phyloP scores from a whole-genome alignment of 1,140 invertebrate species.

The Carposina sasakii region DNA sequence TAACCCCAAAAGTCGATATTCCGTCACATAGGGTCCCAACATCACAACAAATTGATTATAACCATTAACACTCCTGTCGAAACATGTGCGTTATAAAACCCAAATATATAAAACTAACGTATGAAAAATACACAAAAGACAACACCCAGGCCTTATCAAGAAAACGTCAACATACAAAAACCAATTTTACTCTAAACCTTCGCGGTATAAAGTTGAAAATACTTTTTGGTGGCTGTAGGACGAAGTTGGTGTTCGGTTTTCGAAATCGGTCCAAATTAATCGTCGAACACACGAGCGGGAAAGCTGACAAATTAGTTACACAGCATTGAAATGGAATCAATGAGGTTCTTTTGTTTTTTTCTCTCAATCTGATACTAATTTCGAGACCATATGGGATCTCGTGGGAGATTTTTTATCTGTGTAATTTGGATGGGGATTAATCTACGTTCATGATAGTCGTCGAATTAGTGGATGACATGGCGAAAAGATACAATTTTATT shows the following conservation, averaged over 20 bases:
- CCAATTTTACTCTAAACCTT: neutral
- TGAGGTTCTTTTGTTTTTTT: constrained; percentile 15
- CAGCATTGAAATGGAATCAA: constrained; percentile 45
- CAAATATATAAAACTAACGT: constrained; percentile 31
- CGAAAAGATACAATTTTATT: too few species aligned
- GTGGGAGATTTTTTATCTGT: too few species aligned
- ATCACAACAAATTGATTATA: constrained; percentile 50
- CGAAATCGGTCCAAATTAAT: constrained; percentile 54
- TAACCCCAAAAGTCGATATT: too few species aligned
- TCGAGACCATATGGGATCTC: too few species aligned
- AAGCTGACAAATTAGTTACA: constrained; percentile 60
- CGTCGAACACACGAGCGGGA: constrained; percentile 35
- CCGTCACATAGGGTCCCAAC: too few species aligned
- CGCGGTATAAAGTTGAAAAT: neutral
- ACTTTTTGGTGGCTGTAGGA: neutral
- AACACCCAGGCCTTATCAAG: constrained; percentile 33
- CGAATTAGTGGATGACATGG: too few species aligned
- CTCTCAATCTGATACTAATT: neutral
- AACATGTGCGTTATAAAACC: constrained; percentile 45
- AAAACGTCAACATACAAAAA: neutral
- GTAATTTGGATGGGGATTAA: too few species aligned
- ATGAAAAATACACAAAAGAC: constrained; percentile 45
- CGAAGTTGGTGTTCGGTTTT: constrained; percentile 24
- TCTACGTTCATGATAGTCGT: too few species aligned
- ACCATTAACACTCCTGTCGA: constrained; percentile 50